Base-by-base conservation (phyloP, 2,113 vertebrate genomes). In the Vulpes ferrilata region DNA sequence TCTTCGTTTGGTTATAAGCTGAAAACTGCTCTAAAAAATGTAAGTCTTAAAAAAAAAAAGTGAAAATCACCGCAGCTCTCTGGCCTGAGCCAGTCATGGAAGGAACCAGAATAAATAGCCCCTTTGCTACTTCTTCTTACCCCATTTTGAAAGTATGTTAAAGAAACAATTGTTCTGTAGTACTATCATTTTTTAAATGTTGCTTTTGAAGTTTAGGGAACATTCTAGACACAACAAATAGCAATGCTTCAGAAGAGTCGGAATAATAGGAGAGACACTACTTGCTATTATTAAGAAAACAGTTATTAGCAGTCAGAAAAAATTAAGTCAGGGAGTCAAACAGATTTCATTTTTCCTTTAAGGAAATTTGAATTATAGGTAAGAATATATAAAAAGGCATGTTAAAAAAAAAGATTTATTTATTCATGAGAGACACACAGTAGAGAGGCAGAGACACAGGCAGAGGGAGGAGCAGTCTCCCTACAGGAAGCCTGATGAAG, bases 281-380 rank as follows among this genome's bases (percentile, higher is more conserved):
- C 53, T 43, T 64, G 23, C 19, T 94, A 2, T 78, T 82, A 78
- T 76, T 96, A 78, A 23, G n/a, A 87, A 81, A 96, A 53, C 8
- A n/a, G 35, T 43, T 65, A 95, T 90, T 86, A 80, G 94, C 11
- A 91, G n/a, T 51, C 35, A 91, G 38, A 71, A 57, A 55, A 83
- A 38, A 96, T 35, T 62, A 90, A 96, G 25, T 65, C 23, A 38
- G 11, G 13, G 55, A 60, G 17, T 32, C 69, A 97, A 87, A 30
- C 30, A 78, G 35, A 95, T 78, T 88, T 82, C 51, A 25, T 67
- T 82, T 95, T 97, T 84, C 5, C 22, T 86, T 95, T 90, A 96
- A 87, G 74, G 35, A 91, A 96, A 38, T 71, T 82, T 80, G 73
- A 90, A 92, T 96, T 67, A 62, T 79, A 43, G 38, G 23, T 89